Evolutionary conservation across 53 echinoderm and acorn worm genomes (phyloP), one percentile per base, ranked within the genome.

Genomic region (Hippasteria phrygiana): DNA sequence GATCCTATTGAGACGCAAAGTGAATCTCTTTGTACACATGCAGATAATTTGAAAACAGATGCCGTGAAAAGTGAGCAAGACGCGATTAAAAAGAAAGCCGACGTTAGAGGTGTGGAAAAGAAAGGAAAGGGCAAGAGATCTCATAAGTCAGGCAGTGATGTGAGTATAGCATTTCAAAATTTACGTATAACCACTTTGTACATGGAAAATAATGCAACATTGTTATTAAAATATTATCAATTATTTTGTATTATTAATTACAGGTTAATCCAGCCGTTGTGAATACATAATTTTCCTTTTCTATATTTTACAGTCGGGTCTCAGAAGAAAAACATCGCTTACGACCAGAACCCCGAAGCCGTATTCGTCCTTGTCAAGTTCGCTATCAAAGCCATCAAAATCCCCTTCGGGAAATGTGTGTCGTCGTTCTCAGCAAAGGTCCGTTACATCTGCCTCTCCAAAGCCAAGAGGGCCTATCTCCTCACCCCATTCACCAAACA

Each of bases 111-210:
- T 1, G 26, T 13, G 14, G 50, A 71, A 48, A 83, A 33, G 32
- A 47, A 50, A 46, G 27, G 37, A 39, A 51, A 37, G 48, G 51
- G 24, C 48, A 85, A 70, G 85, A 85, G 71, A 46, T 36, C 20
- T 8, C 26, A n/a, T 5, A 70, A 71, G 31, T 14, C 85, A 24
- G 71, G 43, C 37, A 85, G 85, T 85, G 85, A 85, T 32, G 85
- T 85, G 50, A 85, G 85, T 35, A 36, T 26, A 36, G 34, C 13
- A 33, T 35, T 36, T 26, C 12, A 29, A 67, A n/a, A 33, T 35
- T 8, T 42, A 42, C 24, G 40, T 18, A 39, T 5, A 32, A 0
- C 32, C 34, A 35, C 1, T 56, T 33, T 1, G 67, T 29, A 66
- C 13, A 36, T 66, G 14, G 26, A 2, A 16, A 9, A 64, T 8